These are phyloP conservation scores for Apostichopus japonicus DNA, from an alignment of 35 echinoderm and acorn worm species.

Conservation along the genomic window DNA sequence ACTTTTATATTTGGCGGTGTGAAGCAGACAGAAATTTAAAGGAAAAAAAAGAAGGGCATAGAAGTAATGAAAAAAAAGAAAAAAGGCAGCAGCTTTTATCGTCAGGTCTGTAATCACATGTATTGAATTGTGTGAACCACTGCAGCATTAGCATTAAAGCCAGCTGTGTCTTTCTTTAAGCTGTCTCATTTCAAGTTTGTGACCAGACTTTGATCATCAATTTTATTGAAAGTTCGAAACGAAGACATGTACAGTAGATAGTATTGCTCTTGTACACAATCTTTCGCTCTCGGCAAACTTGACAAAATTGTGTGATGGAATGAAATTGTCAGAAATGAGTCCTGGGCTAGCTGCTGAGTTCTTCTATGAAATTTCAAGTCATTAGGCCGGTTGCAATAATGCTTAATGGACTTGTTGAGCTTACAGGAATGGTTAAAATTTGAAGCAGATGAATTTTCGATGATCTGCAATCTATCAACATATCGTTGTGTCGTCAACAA, in stretches of 20 bases:
- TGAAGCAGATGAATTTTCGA: no score
- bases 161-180: slow-evolving; percentile 19
- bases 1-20: slow-evolving; percentile 6
- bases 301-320: slow-evolving; percentile 4
- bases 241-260: no score
- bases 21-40: background rate
- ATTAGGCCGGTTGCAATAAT: no score
- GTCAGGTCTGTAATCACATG: background rate
- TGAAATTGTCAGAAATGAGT: background rate
- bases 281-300: background rate
- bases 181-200: slow-evolving; percentile 5
- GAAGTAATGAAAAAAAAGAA: no score
- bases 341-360: no score
- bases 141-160: slow-evolving; percentile 40
- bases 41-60: no score
- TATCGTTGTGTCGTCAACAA: no score
- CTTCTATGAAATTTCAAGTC: no score
- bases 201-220: slow-evolving; percentile 28
- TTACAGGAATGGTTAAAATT: no score
- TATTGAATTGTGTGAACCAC: slow-evolving; percentile 33
- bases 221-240: slow-evolving; percentile 21
- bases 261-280: no score
- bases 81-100: background rate
- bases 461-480: no score
- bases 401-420: no score